Conservation (phyloP, 2,888 invertebrate species). For the Anorthoa munda region DNA sequence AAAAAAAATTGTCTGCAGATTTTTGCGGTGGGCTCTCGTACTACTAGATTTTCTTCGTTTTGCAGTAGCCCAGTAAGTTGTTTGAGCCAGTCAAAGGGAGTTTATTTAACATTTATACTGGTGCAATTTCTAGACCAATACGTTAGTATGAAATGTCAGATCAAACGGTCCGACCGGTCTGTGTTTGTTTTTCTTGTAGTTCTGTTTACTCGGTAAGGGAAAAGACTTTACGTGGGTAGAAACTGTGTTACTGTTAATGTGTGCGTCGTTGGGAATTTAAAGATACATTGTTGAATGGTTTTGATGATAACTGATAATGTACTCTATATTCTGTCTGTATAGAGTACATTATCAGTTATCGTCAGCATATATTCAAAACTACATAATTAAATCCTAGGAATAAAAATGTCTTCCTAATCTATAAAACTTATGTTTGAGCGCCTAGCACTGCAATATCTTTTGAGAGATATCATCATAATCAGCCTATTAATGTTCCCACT, state of each 20-base stretch:
- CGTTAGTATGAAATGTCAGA: conserved; percentile 44
- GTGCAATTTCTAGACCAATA: conserved; percentile 38
- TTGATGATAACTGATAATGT: conserved; percentile 7
- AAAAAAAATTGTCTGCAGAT: no score
- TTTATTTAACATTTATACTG: conserved; percentile 38
- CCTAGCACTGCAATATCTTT: background rate
- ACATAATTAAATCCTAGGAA: no score
- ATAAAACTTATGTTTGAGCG: no score
- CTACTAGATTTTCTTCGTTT: background rate
- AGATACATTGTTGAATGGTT: background rate
- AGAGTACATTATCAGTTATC: no score
- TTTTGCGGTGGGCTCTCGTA: no score
- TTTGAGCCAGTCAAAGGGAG: conserved; percentile 45
- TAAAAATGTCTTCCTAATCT: no score
- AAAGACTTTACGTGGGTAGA: conserved; percentile 7
- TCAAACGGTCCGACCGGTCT: conserved; percentile 48
- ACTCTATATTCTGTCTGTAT: no score
- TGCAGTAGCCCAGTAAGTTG: conserved; percentile 9
- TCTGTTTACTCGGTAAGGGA: conserved; percentile 40
- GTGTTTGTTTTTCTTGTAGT: conserved; percentile 50
- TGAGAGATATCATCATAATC: no score
- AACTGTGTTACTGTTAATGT: conserved; percentile 11
- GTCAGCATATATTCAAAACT: no score
- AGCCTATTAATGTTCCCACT: no score
- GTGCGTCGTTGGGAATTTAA: conserved; percentile 10